Evolutionary conservation across 2,888 invertebrate species (phyloP), one percentile per base, ranked within the genome.

Genomic region (Agelastica alni): DNA sequence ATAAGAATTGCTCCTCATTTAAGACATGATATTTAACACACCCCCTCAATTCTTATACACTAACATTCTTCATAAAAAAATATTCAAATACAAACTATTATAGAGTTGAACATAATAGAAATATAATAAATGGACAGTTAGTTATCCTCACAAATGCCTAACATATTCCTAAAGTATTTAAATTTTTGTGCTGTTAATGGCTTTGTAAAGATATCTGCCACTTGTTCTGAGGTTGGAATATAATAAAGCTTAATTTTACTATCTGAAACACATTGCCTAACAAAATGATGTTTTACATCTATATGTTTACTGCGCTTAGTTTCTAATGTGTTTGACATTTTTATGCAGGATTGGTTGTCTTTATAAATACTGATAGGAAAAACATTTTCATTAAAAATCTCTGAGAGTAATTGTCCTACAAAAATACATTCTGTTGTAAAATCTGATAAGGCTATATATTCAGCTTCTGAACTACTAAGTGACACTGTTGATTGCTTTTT

Each of bases 401-500:
- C 22, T 5, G 4, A 5, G 22, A 22, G 22, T 22, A 22, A 6
- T 22, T 22, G 22, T 22, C 22, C 4, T 5, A 22, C 22, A 22
- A 22, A 22, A 22, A 22, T 22, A 22, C 4, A 22, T 22, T 22
- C 22, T 5, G 22, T 7, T 22, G 22, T 22, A n/a, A n/a, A n/a
- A n/a, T n/a, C n/a, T n/a, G n/a, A n/a, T n/a, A n/a, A n/a, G n/a
- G n/a, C n/a, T n/a, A n/a, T n/a, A n/a, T n/a, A n/a, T n/a, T n/a
- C n/a, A n/a, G n/a, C n/a, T n/a, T n/a, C n/a, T n/a, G n/a, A 37
- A 45, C 60, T 62, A 13, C 53, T 53, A 2, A 60, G 22, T 41
- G 61, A 31, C n/a, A 61, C 59, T 9, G 48, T 55, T 6, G n/a
- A 30, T 51, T 63, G 61, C 36, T 63, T 63, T 14, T 47, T 59